Conservation (phyloP, 2,113 vertebrate genomes). For the Ictalurus furcatus region DNA sequence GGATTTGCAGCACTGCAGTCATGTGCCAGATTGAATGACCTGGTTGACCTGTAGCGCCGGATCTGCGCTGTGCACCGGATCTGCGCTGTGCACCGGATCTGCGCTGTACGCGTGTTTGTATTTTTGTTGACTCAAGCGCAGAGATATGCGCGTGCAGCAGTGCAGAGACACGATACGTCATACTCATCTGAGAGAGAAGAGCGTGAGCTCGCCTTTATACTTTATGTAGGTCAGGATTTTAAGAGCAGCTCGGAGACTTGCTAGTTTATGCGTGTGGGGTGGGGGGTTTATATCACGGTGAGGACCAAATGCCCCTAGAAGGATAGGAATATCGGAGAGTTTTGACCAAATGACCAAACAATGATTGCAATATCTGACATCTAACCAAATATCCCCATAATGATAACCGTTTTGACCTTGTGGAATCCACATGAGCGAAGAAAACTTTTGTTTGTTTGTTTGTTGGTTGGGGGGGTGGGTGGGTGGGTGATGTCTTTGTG, state of each 20-base stretch:
- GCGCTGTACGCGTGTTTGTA: constrained; percentile 8
- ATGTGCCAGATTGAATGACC: not conserved
- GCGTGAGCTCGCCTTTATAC: constrained; percentile 64
- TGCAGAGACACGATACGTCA: not conserved
- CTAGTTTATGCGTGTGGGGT: constrained; percentile 70
- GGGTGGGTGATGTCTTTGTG: too few relatives aligned
- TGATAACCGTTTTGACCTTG: not conserved
- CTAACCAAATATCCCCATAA: not conserved
- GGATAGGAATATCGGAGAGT: not conserved
- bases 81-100: not conserved
- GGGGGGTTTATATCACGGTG: not conserved
- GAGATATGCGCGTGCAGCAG: constrained; percentile 40
- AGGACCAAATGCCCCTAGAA: not conserved
- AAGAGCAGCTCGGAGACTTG: constrained; percentile 72
- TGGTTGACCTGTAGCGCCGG: not conserved
- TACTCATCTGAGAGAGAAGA: constrained; percentile 53
- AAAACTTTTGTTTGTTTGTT: not conserved
- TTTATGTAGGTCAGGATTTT: constrained; percentile 71
- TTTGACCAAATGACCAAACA: not conserved
- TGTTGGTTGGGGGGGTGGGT: too few relatives aligned
- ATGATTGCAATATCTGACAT: not conserved
- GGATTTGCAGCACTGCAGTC: not conserved
- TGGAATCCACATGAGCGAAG: not conserved
- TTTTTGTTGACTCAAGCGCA: constrained; percentile 13
- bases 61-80: not conserved